Evolutionary conservation across 2,888 invertebrate genomes (phyloP), one percentile per base, ranked within the genome.

Genomic region (Drosophila basisetae): DNA sequence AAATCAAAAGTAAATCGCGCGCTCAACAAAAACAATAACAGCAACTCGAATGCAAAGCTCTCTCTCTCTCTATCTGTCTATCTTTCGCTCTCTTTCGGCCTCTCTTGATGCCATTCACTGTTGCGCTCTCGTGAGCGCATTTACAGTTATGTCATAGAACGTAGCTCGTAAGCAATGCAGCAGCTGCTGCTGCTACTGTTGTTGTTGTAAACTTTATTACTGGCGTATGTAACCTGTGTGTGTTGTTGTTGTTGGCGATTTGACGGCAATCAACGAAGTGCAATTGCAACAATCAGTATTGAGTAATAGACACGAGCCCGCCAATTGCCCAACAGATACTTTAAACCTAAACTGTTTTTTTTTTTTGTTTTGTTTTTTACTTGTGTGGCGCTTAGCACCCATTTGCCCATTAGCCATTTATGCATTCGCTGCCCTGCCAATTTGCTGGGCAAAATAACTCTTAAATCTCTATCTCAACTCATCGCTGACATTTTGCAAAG

Each of bases 141-240:
- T 90, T 84, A 90, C 89, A 90, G 87, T 87, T 87, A 87, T 87
- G 87, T 87, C 87, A 87, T 87, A 87, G 87, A 87, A 90, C 91
- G 80, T 78, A 80, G 78, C 64, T 70, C 58, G 73, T 72, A 81
- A 86, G 84, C 81, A 39, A 60, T 70, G 79, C 69, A 68, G 78
- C 72, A 74, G 89, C 53, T 65, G 84, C 28, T 61, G 35, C 10
- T 63, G 35, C 10, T 35, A 25, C 25, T 55, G 35, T 56, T 50
- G 56, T 31, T 63, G 59, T 16, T 63, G 67, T 63, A 63, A 55
- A 62, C 64, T 71, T 80, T 72, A 65, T 67, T 68, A 70, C 73
- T 66, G 83, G 59, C 78, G 64, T 59, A 58, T 62, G 61, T 59
- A 73, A 73, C 73, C 73, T 67, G 64, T 79, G 66, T 22, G 6